Evolutionary conservation across 2,113 vertebrate genomes (phyloP).

Genomic region (Zosterops lateralis): DNA sequence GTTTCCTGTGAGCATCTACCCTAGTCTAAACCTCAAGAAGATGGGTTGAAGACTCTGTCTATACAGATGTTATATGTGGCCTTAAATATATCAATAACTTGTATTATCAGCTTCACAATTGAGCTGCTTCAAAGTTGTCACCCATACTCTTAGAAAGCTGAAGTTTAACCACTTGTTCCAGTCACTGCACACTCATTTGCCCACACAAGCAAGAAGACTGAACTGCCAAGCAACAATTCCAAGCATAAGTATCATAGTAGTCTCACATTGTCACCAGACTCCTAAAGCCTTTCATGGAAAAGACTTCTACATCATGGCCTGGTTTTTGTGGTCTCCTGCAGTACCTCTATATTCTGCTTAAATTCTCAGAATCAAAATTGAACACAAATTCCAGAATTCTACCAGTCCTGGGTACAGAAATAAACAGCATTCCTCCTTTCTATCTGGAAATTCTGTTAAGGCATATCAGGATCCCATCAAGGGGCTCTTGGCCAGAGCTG

Average conservation of each 20-base stretch:
- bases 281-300: background rate
- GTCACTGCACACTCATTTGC: background rate
- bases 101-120: background rate
- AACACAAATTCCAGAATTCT: background rate
- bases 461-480: background rate
- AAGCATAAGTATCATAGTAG: background rate
- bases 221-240: background rate
- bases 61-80: background rate
- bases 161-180: background rate
- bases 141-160: background rate
- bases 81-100: background rate
- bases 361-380: background rate
- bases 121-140: background rate
- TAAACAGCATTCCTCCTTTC: slow-evolving; percentile 17
- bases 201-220: background rate
- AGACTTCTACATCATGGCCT: background rate
- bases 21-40: background rate
- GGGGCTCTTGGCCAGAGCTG: background rate
- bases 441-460: background rate
- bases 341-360: background rate
- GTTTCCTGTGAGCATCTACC: background rate
- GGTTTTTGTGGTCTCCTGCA: background rate
- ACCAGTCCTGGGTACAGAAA: background rate
- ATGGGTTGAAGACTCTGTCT: background rate
- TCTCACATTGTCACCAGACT: background rate